Conservation (phyloP, 2,797 vertebrate species). For the Enteromius paludinosus region DNA sequence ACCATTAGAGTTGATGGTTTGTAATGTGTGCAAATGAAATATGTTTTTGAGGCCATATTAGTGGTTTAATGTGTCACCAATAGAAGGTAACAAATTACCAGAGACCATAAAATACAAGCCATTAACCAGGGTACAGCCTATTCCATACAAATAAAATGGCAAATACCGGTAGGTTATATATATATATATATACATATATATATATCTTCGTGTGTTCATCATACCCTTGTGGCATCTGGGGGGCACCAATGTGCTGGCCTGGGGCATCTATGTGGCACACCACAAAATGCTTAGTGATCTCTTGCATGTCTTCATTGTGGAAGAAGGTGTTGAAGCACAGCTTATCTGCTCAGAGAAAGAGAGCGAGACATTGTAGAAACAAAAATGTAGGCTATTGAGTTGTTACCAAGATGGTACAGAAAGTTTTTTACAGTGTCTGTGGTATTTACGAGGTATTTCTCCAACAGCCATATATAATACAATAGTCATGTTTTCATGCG, state of each 20-base stretch:
- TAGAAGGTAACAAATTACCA: background rate
- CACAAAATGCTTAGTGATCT: slow-evolving; percentile 97
- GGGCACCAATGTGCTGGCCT: slow-evolving; percentile 91
- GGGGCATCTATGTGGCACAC: slow-evolving; percentile 94
- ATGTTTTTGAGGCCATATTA: background rate
- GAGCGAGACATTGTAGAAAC: slow-evolving; percentile 38
- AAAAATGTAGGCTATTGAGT: background rate
- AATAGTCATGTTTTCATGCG: too few species aligned
- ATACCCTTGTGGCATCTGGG: slow-evolving; percentile 83
- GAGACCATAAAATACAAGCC: background rate
- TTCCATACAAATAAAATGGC: background rate
- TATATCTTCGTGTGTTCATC: background rate
- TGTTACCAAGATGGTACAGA: background rate
- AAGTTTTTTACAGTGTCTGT: background rate
- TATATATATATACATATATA: background rate
- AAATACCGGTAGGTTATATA: background rate
- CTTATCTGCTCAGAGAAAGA: slow-evolving; percentile 82
- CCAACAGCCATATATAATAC: background rate
- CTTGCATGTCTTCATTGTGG: slow-evolving; percentile 95
- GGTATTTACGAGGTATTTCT: background rate
- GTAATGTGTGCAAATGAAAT: background rate
- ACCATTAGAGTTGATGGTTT: too few species aligned
- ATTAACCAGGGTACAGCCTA: background rate
- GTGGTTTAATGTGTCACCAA: background rate
- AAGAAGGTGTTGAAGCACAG: slow-evolving; percentile 95